These are phyloP conservation scores for Eulimnadia texana DNA, from an alignment of 1,140 invertebrate genomes.

Conservation along the genomic window DNA sequence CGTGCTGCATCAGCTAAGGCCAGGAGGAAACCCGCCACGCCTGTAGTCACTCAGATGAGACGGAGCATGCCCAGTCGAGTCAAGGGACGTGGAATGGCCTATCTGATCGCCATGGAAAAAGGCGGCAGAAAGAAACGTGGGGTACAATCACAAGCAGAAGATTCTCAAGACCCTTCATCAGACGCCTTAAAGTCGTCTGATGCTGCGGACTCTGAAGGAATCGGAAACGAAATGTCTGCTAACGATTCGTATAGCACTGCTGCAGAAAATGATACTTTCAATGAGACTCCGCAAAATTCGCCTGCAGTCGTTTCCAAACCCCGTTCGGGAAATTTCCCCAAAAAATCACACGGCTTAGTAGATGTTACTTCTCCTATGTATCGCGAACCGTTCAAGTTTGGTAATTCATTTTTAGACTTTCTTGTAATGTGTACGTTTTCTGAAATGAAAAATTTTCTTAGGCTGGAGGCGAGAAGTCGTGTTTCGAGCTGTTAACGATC, in stretches of 20 bases:
- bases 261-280: too few relatives aligned
- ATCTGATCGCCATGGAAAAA: slow-evolving; percentile 14
- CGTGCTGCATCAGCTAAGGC: neutral
- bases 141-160: slow-evolving; percentile 12
- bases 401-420: neutral
- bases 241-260: too few relatives aligned
- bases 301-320: neutral
- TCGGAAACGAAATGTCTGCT: too few relatives aligned
- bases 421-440: neutral
- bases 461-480: slow-evolving; percentile 15
- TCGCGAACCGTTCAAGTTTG: slow-evolving; percentile 7
- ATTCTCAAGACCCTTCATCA: neutral
- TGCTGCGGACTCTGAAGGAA: neutral
- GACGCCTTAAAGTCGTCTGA: neutral
- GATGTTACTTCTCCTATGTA: slow-evolving; percentile 5
- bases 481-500: neutral
- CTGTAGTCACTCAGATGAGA: neutral
- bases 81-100: slow-evolving; percentile 13
- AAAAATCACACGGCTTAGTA: neutral
- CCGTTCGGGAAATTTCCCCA: neutral
- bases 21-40: neutral
- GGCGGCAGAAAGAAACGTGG: slow-evolving; percentile 11
- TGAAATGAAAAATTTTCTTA: neutral
- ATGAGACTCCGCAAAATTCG: neutral
- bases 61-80: slow-evolving; percentile 8